Evolutionary conservation across 2,888 invertebrate genomes (phyloP).

Genomic region (Lapara coniferarum): DNA sequence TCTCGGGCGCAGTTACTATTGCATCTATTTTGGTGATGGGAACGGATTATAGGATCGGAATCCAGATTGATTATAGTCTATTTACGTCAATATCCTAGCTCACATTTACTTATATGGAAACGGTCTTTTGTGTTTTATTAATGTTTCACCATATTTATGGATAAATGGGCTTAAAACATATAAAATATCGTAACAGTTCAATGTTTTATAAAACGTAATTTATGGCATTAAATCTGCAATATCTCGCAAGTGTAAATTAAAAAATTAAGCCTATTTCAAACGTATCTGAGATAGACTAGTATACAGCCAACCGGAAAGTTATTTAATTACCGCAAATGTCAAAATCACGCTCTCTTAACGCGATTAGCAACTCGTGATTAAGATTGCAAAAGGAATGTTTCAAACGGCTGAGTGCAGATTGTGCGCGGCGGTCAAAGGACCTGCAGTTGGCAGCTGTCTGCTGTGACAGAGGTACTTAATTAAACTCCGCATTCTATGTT

Average conservation of each 20-base stretch:
- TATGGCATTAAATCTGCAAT: too few species aligned
- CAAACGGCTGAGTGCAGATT: constrained; percentile 7
- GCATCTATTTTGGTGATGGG: constrained; percentile 53
- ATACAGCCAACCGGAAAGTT: neutral
- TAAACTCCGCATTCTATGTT: constrained; percentile 31
- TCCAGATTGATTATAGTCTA: constrained; percentile 58
- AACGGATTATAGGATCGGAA: constrained; percentile 55
- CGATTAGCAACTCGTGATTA: neutral
- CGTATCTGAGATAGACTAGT: neutral
- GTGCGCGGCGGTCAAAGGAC: neutral
- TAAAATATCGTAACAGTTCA: too few species aligned
- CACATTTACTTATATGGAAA: constrained; percentile 29
- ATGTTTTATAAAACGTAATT: too few species aligned
- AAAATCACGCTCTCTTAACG: constrained; percentile 13
- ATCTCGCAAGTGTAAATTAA: too few species aligned
- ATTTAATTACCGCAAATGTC: constrained; percentile 16
- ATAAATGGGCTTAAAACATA: neutral
- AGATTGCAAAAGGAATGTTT: constrained; percentile 17
- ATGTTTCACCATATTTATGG: neutral
- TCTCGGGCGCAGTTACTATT: constrained; percentile 31
- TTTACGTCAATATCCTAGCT: constrained; percentile 51
- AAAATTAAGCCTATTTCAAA: too few species aligned
- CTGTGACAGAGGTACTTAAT: constrained; percentile 34
- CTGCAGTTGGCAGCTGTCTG: constrained; percentile 31
- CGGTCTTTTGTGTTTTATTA: neutral